phyloP scores from a whole-genome alignment of 2,888 invertebrate species.

The Drosophila infuscata region DNA sequence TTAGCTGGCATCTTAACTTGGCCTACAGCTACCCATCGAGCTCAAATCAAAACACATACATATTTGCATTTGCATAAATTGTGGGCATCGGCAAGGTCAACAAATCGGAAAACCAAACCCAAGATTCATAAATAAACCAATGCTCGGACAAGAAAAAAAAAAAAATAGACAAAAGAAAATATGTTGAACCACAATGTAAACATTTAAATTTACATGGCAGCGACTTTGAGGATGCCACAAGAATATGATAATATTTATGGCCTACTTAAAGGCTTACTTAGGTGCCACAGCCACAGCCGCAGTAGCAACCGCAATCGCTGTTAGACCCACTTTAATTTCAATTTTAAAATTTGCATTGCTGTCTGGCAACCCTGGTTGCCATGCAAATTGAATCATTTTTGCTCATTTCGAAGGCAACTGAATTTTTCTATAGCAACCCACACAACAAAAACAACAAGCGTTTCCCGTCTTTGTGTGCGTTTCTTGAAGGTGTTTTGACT shows the following conservation, averaged over 20 bases:
- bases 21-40: not conserved
- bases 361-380: conserved; percentile 51
- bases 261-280: conserved; percentile 65
- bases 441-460: conserved; percentile 3
- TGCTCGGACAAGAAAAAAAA: conserved; percentile 28
- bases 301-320: conserved; percentile 18
- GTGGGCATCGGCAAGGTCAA: conserved; percentile 29
- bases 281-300: conserved; percentile 9
- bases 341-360: conserved; percentile 60
- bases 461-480: not conserved
- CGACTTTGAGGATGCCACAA: conserved; percentile 13
- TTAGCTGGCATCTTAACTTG: conserved; percentile 1
- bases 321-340: conserved; percentile 68
- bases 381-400: conserved; percentile 72
- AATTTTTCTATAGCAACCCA: conserved; percentile 44
- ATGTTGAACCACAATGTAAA: conserved; percentile 59
- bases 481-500: conserved; percentile 43
- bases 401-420: conserved; percentile 53
- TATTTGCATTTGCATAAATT: conserved; percentile 62
- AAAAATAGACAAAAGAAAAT: conserved; percentile 23
- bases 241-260: conserved; percentile 49
- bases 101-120: conserved; percentile 16
- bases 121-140: conserved; percentile 61
- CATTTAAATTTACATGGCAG: conserved; percentile 55
- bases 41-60: conserved; percentile 48